These are phyloP conservation scores for Chymomyza costata DNA, from an alignment of 1,140 invertebrate species.

Conservation along the genomic window DNA sequence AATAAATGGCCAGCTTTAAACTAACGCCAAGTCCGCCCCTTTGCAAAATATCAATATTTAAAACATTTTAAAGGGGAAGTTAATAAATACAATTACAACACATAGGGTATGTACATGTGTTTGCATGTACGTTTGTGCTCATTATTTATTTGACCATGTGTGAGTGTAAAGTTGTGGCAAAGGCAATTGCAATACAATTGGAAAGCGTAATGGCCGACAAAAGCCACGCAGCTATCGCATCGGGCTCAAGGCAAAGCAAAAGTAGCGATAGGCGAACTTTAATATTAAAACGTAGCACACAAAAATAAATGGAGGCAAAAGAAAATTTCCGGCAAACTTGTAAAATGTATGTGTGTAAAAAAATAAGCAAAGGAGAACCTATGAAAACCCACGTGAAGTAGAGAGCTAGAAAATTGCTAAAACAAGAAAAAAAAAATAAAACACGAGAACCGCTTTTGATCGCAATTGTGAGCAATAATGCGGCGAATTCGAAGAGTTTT, in stretches of 20 bases:
- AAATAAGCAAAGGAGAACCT: constrained; percentile 12
- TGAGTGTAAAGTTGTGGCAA: constrained; percentile 33
- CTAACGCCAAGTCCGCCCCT: no score
- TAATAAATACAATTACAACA: not conserved
- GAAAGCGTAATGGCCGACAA: constrained; percentile 68
- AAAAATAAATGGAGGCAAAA: constrained; percentile 60
- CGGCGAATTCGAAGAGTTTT: constrained; percentile 64
- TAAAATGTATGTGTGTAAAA: constrained; percentile 29
- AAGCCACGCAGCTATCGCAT: constrained; percentile 58
- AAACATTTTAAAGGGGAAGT: not conserved
- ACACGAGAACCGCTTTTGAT: constrained; percentile 20
- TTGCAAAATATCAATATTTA: not conserved
- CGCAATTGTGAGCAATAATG: constrained; percentile 34
- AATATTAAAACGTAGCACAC: constrained; percentile 31
- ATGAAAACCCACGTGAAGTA: constrained; percentile 68
- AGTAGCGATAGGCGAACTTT: constrained; percentile 46
- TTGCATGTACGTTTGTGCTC: not conserved
- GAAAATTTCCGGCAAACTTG: constrained; percentile 65
- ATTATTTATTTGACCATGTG: constrained; percentile 12
- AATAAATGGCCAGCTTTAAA: no score
- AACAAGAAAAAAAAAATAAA: constrained; percentile 41
- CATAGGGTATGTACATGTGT: not conserved
- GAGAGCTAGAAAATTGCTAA: constrained; percentile 50
- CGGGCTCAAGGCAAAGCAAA: constrained; percentile 49
- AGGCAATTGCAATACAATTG: constrained; percentile 46